Evolutionary conservation across 1,140 invertebrate genomes (phyloP), one percentile per base, ranked within the genome.

Genomic region (Mercenaria mercenaria): DNA sequence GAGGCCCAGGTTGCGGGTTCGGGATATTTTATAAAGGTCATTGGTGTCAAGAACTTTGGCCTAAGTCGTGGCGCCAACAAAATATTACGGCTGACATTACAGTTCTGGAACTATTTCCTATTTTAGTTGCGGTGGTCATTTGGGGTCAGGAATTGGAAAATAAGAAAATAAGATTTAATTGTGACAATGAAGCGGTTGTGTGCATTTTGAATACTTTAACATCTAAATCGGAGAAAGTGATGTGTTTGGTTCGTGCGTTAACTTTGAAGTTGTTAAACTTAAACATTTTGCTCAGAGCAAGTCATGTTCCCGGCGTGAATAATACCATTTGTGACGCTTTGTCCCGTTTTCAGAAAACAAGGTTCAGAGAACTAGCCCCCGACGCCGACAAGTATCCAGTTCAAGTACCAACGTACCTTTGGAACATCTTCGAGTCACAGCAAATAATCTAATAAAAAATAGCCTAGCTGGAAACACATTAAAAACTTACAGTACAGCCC

Each of bases 11-110:
- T 32, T 34, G 26, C 39, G 61, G 64, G 39, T 59, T 59, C 64
- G 88, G 64, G 8, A 80, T 87, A 0, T 89, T 87, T 74, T 87
- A 74, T 20, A 29, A 67, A 32, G 82, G 82, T 13, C 56, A 84
- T 6, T 84, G 82, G 82, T 61, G 52, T 26, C 34, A 52, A 10
- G 52, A 13, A 23, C 3, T 1, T 6, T 76, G 72, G 72, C 61
- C 61, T 20, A 20, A 13, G n/a, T 13, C 52, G n/a, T 47, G 43
- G 43, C 43, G 18, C 18, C 8, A 8, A 8, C n/a, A 13, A 4
- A 23, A 23, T 23, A 41, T 72, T 47, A 69, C 64, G 0, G n/a
- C 1, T 69, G 82, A 84, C 34, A 84, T 84, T 10, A 72, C 82
- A 18, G 41, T 72, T 23, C 59, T 84, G 26, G 82, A 84, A 32